Conservation (phyloP, 2,113 vertebrate species). For the Neomonachus schauinslandi region DNA sequence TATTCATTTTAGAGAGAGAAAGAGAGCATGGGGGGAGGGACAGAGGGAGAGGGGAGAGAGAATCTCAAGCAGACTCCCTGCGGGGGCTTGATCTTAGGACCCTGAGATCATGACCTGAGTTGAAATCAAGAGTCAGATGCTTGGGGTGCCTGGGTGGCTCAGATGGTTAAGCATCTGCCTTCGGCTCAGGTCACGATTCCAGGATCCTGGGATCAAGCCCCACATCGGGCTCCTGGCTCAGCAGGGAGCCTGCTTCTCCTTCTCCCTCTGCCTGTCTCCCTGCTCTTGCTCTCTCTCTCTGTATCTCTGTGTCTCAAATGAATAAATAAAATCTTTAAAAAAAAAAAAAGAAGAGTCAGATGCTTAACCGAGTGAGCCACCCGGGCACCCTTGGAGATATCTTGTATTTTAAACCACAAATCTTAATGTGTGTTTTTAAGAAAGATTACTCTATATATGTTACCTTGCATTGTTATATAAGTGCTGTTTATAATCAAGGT, state of each 20-base stretch:
- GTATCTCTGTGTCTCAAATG: too few relatives aligned
- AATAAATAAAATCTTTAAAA: too few relatives aligned
- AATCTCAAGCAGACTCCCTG: neutral
- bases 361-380: neutral
- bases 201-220: too few relatives aligned
- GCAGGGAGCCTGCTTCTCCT: too few relatives aligned
- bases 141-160: neutral
- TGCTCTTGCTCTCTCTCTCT: too few relatives aligned
- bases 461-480: constrained; percentile 36
- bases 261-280: too few relatives aligned
- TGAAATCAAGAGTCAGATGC: neutral
- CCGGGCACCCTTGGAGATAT: neutral
- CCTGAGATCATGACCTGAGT: neutral
- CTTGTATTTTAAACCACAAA: neutral
- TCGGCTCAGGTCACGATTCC: too few relatives aligned
- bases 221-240: too few relatives aligned
- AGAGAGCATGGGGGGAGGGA: neutral
- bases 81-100: neutral
- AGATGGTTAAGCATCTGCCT: too few relatives aligned
- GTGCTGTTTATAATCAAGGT: neutral
- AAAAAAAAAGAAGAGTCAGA: too few relatives aligned
- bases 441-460: neutral
- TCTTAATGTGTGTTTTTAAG: constrained; percentile 22
- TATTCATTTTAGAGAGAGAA: neutral
- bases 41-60: neutral